Base-by-base conservation (phyloP, 92 coral and sea anemone species). In the Isaurus tuberculatus region DNA sequence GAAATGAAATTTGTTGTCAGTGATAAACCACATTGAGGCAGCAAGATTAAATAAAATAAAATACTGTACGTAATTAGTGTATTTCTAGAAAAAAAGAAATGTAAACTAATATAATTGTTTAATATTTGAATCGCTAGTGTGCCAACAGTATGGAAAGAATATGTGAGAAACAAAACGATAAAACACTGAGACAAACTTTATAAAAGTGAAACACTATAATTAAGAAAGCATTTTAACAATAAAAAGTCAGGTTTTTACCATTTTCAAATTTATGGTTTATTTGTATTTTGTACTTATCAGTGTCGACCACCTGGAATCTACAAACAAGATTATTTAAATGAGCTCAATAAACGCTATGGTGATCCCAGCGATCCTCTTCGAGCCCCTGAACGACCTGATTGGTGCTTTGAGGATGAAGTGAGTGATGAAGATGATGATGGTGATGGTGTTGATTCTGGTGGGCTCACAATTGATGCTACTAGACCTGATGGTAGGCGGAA, bases 341-440 rank as follows among this genome's bases (percentile, higher is more conserved):
- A 96, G 22, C 90, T 96, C 9, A 85, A 84, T 51, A 85, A 64
- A 46, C 98, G 99, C 20, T 94, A 92, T 80, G 93, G 97, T 48
- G 92, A 91, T 61, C 46, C 91, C n/a, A 80, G 32, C 23, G 99
- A 96, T 36, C 9, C 70, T 11, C 64, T 90, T 15, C 77, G 81
- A 0, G 93, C 93, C 9, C 98, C 99, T 10, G 98, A 88, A 70
- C 88, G 92, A 15, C 99, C 99, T 15, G 97, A 94, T 46, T 96
- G 99, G 99, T 96, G 99, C 55, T 86, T 80, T 46, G 98, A 96
- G 22, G 99, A 94, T 53, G 98, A 94, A 8, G 98, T 83, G 23
- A 69, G 88, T 68, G 94, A 92, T 16, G 88, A 88, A 55, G 93
- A 91, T 22, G 95, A 96, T 86, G 97, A 92, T 49, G 88, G 67